phyloP scores from a whole-genome alignment of 2,113 vertebrate species.

The Oreocharis arfaki region DNA sequence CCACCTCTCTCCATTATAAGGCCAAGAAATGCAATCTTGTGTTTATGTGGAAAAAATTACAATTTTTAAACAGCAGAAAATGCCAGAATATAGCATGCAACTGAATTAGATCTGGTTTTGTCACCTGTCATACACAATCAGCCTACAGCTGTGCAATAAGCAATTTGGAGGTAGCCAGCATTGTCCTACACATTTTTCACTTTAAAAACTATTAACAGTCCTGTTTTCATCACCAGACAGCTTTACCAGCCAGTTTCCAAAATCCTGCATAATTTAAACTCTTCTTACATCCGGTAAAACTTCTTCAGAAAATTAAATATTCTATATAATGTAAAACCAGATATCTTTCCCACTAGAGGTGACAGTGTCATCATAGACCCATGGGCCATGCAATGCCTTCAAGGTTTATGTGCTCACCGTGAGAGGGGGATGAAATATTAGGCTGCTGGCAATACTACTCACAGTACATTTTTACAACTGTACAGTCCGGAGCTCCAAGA shows the following conservation, averaged over 20 bases:
- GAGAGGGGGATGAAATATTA: neutral
- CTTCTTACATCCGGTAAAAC: neutral
- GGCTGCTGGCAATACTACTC: neutral
- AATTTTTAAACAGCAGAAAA: neutral
- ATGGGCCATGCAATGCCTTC: neutral
- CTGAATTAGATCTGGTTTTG: conserved; percentile 3
- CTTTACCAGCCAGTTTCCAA: neutral
- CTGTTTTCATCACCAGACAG: neutral
- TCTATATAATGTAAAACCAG: neutral
- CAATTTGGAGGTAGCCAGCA: neutral
- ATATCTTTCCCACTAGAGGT: neutral
- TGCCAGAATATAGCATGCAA: neutral
- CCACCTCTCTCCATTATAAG: neutral
- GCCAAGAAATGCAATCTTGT: neutral
- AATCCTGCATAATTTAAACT: neutral
- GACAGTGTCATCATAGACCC: neutral
- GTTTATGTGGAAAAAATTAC: conserved; percentile 5
- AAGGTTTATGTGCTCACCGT: neutral
- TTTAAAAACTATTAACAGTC: neutral
- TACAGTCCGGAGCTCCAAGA: neutral
- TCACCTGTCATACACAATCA: neutral
- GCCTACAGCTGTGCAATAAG: neutral
- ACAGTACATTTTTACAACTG: neutral
- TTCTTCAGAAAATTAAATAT: neutral
- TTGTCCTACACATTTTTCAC: neutral